Conservation (phyloP, 2,888 invertebrate genomes). For the Cheilosia grossa region DNA sequence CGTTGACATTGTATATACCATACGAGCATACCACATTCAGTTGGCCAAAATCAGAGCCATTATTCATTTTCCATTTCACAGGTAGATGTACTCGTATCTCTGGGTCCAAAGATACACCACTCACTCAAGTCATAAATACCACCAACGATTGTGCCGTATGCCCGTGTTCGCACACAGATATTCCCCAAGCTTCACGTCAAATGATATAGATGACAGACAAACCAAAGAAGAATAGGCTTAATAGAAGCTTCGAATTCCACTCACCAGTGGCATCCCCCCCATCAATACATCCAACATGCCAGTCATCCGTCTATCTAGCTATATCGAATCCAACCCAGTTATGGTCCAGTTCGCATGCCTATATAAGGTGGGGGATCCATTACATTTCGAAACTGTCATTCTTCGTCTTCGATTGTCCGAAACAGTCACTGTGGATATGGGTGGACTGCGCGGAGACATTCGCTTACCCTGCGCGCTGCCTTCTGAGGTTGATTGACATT, state of each 20-base stretch:
- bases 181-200: slow-evolving; percentile 30
- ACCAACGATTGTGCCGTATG: slow-evolving; percentile 48
- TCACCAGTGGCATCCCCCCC: slow-evolving; percentile 59
- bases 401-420: slow-evolving; percentile 63
- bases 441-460: slow-evolving; percentile 51
- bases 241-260: slow-evolving; percentile 53
- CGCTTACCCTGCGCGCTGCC: slow-evolving; percentile 37
- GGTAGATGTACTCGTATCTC: slow-evolving; percentile 13
- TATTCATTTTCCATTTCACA: slow-evolving; percentile 61
- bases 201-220: slow-evolving; percentile 48
- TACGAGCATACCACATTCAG: slow-evolving; percentile 25
- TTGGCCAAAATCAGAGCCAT: slow-evolving; percentile 41
- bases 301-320: slow-evolving; percentile 31
- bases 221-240: slow-evolving; percentile 49
- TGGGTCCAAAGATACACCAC: slow-evolving; percentile 30
- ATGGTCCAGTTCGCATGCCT: slow-evolving; percentile 72
- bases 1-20: slow-evolving; percentile 34
- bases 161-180: slow-evolving; percentile 24
- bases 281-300: slow-evolving; percentile 42
- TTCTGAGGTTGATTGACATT: slow-evolving; percentile 68
- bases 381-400: slow-evolving; percentile 74
- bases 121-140: slow-evolving; percentile 68
- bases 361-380: slow-evolving; percentile 74
- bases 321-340: slow-evolving; percentile 58
- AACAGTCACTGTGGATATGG: slow-evolving; percentile 54